phyloP scores from a whole-genome alignment of 2,797 vertebrate genomes.

The Cyclura pinguis region DNA sequence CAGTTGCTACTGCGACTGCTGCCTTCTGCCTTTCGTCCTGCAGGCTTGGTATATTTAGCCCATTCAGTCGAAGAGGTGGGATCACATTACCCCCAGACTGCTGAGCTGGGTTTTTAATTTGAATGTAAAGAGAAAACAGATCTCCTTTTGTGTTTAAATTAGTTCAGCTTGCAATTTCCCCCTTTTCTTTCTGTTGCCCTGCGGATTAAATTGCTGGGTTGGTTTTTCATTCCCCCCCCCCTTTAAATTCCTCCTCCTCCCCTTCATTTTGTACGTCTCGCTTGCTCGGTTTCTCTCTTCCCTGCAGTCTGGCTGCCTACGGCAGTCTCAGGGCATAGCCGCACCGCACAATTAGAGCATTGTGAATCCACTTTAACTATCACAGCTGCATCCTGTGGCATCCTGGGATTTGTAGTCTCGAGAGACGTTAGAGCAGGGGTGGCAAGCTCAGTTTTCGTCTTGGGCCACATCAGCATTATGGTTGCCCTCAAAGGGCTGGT shows the following conservation, averaged over 20 bases:
- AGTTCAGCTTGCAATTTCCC: constrained; percentile 30
- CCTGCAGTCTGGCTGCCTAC: neutral
- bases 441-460: too few species aligned
- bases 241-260: neutral
- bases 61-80: neutral
- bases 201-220: constrained; percentile 43
- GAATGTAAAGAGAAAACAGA: constrained; percentile 33
- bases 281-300: fast-evolving
- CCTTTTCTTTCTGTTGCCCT: constrained; percentile 24
- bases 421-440: too few species aligned
- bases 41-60: neutral
- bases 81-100: neutral
- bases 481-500: too few species aligned
- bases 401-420: too few species aligned
- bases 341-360: too few species aligned
- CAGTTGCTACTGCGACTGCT: too few species aligned
- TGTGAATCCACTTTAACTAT: neutral
- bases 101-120: neutral
- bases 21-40: fast-evolving
- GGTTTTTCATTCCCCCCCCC: constrained; percentile 1
- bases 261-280: fast-evolving
- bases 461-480: too few species aligned
- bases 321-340: too few species aligned
- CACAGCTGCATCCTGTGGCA: neutral
- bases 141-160: constrained; percentile 47